These are phyloP conservation scores for Adelognathus sp. DNA, from an alignment of 2,888 invertebrate species.

Conservation along the genomic window DNA sequence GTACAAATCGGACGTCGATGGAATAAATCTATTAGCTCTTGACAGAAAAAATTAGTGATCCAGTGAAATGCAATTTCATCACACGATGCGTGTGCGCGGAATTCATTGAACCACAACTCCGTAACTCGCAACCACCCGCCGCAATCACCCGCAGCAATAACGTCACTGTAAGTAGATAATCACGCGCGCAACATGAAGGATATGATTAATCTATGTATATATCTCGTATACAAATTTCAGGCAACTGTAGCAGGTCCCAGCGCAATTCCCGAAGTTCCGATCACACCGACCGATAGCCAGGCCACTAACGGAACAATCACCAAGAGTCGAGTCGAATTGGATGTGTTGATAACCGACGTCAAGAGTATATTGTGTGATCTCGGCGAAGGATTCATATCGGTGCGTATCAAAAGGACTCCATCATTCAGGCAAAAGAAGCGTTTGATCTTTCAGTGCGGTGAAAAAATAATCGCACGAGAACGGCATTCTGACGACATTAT, in stretches of 20 bases:
- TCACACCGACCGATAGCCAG: conserved; percentile 2
- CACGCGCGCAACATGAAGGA: not conserved
- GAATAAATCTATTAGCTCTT: conserved; percentile 17
- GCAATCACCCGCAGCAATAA: too few species aligned
- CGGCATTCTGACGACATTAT: too few species aligned
- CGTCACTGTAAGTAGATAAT: conserved; percentile 51
- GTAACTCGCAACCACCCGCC: not conserved
- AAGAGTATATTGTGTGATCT: conserved; percentile 91
- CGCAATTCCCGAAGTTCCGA: conserved; percentile 41
- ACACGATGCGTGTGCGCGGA: conserved; percentile 83
- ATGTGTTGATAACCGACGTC: conserved; percentile 84
- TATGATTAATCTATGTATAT: not conserved
- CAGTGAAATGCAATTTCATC: conserved; percentile 83
- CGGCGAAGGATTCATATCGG: conserved; percentile 88
- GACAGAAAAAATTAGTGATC: conserved; percentile 80
- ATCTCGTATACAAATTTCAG: conserved; percentile 43
- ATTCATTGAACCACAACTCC: conserved; percentile 76
- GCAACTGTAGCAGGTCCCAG: conserved; percentile 63
- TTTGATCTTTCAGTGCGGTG: too few species aligned
- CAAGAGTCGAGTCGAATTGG: conserved; percentile 74
- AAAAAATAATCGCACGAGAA: too few species aligned
- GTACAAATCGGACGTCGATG: not conserved
- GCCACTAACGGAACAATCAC: conserved; percentile 11
- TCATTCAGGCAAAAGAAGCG: too few species aligned
- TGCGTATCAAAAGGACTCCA: conserved; percentile 68